Evolutionary conservation across 2,113 vertebrate genomes (phyloP).

Genomic region (Anthoscopus minutus): DNA sequence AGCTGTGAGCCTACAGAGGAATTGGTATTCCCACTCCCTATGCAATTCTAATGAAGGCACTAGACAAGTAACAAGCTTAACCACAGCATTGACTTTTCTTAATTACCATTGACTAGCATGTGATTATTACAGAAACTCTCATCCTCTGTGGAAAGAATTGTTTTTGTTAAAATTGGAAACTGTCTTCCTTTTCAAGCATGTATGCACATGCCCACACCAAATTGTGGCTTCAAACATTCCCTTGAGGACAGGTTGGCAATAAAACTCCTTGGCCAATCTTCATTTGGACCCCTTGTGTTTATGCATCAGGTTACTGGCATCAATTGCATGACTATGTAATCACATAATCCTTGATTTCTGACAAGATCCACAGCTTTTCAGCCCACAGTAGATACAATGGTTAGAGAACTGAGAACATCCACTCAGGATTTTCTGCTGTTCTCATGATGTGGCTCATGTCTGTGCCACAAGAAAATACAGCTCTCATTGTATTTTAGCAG

Average conservation of each 20-base stretch:
- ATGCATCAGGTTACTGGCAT: neutral
- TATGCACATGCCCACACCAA: accelerated
- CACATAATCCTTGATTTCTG: neutral
- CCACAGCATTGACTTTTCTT: neutral
- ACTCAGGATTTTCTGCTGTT: neutral
- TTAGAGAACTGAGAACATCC: neutral
- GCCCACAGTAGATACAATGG: neutral
- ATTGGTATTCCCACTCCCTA: neutral
- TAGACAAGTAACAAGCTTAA: neutral
- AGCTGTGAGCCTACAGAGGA: neutral
- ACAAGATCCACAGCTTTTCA: neutral
- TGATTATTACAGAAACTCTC: neutral
- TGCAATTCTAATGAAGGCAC: neutral
- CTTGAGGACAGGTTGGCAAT: neutral
- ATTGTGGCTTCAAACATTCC: neutral
- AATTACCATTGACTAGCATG: neutral
- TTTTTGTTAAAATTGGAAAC: neutral
- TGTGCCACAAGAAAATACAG: neutral
- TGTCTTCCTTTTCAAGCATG: neutral
- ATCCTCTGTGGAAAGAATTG: neutral
- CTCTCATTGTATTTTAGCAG: neutral
- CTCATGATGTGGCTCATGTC: neutral
- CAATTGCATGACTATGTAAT: accelerated
- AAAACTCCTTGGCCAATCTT: neutral
- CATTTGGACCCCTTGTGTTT: neutral